Percentiles rank a stretch among this genome's conserved stretches.
Evolutionary conservation across 2,797 vertebrate genomes (phyloP).

Genomic region (Smutsia gigantea): DNA sequence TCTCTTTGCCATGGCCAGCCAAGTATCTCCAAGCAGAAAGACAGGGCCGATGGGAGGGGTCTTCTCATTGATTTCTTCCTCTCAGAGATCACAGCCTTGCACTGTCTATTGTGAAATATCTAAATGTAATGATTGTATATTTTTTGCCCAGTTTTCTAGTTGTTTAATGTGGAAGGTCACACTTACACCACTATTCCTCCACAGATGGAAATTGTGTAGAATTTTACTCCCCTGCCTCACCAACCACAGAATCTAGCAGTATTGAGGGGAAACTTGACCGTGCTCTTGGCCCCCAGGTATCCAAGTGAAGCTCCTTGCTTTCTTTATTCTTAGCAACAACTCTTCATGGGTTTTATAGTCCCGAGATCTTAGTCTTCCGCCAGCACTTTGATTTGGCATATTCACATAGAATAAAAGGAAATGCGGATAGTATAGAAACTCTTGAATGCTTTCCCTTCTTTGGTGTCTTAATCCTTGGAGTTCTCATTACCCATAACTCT

Average conservation of each 20-base stretch:
- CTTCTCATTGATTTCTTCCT: not conserved
- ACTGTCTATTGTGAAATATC: not conserved
- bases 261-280: not conserved
- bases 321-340: not conserved
- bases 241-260: not conserved
- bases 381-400: not conserved
- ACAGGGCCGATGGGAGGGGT: accelerated
- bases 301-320: accelerated
- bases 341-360: not conserved
- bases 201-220: not conserved
- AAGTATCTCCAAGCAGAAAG: not conserved
- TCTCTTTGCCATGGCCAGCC: not conserved
- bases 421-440: not conserved
- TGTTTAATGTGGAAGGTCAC: not conserved
- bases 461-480: not conserved
- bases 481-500: not conserved
- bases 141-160: not conserved
- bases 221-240: not conserved
- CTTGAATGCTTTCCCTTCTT: not conserved
- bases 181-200: not conserved
- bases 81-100: not conserved
- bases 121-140: not conserved
- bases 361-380: not conserved
- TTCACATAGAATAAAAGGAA: not conserved
- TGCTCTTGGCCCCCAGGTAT: not conserved